phyloP scores from a whole-genome alignment of 2,888 invertebrate species.

The Argyresthia albistria region DNA sequence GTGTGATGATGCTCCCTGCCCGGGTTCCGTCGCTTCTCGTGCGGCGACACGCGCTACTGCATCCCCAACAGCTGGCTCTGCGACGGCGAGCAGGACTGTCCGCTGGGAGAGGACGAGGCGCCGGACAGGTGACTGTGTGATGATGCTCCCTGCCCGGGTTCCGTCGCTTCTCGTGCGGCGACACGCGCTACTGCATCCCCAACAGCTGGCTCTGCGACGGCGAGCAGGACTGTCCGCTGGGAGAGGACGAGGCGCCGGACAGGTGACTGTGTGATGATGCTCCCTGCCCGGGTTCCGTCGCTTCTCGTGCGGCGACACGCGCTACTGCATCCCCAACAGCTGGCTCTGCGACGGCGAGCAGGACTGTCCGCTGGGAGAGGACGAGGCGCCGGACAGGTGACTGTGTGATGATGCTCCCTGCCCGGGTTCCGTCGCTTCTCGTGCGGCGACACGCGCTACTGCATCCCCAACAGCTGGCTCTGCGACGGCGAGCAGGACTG shows the following conservation, averaged over 20 bases:
- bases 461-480: slow-evolving; percentile 80
- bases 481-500: slow-evolving; percentile 90
- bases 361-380: slow-evolving; percentile 82
- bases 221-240: slow-evolving; percentile 81
- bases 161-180: slow-evolving; percentile 29
- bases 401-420: too few relatives aligned
- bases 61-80: slow-evolving; percentile 78
- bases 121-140: slow-evolving; percentile 36
- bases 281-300: too few relatives aligned
- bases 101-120: slow-evolving; percentile 78
- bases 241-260: slow-evolving; percentile 75
- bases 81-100: slow-evolving; percentile 85
- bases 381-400: slow-evolving; percentile 78
- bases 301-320: slow-evolving; percentile 31
- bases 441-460: slow-evolving; percentile 26
- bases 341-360: slow-evolving; percentile 87
- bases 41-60: slow-evolving; percentile 18
- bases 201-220: slow-evolving; percentile 83
- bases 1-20: too few relatives aligned
- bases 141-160: too few relatives aligned
- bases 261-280: slow-evolving; percentile 49
- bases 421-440: too few relatives aligned
- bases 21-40: too few relatives aligned
- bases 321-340: slow-evolving; percentile 76
- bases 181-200: slow-evolving; percentile 38